These are phyloP conservation scores for Lasioglossum zephyrum DNA, from an alignment of 2,888 invertebrate species.

Conservation along the genomic window DNA sequence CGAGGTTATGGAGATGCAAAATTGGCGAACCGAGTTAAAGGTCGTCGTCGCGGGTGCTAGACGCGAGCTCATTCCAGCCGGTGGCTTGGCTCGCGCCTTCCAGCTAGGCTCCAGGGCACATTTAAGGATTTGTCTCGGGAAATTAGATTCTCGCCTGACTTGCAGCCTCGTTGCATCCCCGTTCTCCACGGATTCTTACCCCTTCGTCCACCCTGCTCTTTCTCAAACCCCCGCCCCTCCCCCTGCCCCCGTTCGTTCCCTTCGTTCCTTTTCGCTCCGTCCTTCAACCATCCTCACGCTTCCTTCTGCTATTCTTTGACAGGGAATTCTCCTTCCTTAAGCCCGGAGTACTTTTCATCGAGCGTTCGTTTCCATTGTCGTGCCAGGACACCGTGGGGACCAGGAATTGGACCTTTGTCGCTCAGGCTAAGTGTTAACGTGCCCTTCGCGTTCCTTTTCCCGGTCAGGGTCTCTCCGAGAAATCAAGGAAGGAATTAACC, in stretches of 20 bases:
- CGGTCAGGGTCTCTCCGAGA: constrained; percentile 33
- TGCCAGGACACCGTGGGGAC: constrained; percentile 69
- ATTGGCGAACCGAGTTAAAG: constrained; percentile 73
- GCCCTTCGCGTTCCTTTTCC: constrained; percentile 75
- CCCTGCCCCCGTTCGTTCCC: constrained; percentile 51
- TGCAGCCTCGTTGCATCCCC: constrained; percentile 75
- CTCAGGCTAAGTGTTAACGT: constrained; percentile 77
- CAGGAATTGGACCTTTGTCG: constrained; percentile 81
- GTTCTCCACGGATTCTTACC: constrained; percentile 67
- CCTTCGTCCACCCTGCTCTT: constrained; percentile 46
- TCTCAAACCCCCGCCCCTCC: constrained; percentile 29
- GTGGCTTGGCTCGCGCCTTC: constrained; percentile 64
- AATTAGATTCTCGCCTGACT: constrained; percentile 83
- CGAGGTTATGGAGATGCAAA: constrained; percentile 68
- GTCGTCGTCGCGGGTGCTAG: constrained; percentile 68
- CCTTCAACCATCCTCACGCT: constrained; percentile 44
- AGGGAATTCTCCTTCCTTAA: constrained; percentile 63
- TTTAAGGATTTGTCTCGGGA: constrained; percentile 83
- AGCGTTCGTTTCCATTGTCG: constrained; percentile 69
- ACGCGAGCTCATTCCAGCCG: constrained; percentile 67
- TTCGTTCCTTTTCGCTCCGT: constrained; percentile 13
- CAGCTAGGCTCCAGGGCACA: constrained; percentile 77
- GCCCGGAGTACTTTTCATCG: constrained; percentile 65
- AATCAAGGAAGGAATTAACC: constrained; percentile 77
- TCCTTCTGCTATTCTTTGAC: constrained; percentile 57